A percentile compares a stretch with the other conserved stretches of the same genome.
phyloP scores from a whole-genome alignment of 1,140 invertebrate genomes.

The Papilio helenus region DNA sequence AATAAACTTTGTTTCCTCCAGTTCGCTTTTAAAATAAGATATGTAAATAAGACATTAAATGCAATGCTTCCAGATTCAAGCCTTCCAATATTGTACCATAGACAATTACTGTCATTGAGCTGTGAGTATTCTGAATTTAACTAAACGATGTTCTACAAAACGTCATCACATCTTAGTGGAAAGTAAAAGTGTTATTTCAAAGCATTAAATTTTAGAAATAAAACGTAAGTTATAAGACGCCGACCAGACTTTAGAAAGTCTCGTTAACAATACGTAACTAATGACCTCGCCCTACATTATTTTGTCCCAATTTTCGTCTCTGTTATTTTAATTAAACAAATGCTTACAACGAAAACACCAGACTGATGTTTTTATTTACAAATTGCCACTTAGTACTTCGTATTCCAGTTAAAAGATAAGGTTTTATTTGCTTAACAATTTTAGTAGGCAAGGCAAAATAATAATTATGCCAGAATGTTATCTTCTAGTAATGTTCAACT shows the following conservation, averaged over 20 bases:
- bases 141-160: background rate
- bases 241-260: constrained; percentile 20
- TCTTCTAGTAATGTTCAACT: background rate
- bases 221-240: background rate
- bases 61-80: too few species aligned
- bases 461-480: background rate
- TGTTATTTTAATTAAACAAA: constrained; percentile 24
- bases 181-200: constrained; percentile 11
- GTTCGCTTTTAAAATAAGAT: too few species aligned
- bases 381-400: background rate
- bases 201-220: background rate
- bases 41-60: too few species aligned
- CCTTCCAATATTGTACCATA: too few species aligned
- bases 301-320: constrained; percentile 21
- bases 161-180: background rate
- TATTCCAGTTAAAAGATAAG: background rate
- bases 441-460: background rate
- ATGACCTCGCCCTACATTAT: constrained; percentile 23
- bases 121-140: background rate
- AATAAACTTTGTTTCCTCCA: too few species aligned
- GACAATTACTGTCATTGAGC: too few species aligned
- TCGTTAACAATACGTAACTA: constrained; percentile 21
- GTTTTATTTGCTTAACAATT: background rate
- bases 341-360: constrained; percentile 12
- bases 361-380: constrained; percentile 15